Evolutionary conservation across 2,888 invertebrate genomes (phyloP), one percentile per base, ranked within the genome.

Genomic region (Campaea margaritaria): DNA sequence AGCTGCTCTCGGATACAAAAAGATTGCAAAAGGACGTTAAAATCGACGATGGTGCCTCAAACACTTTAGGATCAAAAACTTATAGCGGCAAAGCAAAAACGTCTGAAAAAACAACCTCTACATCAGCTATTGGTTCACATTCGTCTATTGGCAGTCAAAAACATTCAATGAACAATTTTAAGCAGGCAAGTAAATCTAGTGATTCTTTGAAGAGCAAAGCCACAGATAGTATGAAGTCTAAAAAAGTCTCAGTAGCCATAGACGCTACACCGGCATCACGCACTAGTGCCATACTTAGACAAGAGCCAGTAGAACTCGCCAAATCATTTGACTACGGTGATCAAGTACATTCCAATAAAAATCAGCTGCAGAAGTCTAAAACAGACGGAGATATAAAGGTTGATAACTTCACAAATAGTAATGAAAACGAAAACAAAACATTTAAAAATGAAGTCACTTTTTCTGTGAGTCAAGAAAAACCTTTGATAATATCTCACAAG

Each of bases 231-330:
- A 72, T 83, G 8, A 93, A 93, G 62, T 93, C 95, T 0, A 94
- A 93, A 69, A 95, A 96, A 84, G 95, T 96, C 2, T 96, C 96
- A 0, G 95, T 96, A 10, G 96, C 95, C 0, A 93, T 96, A 31
- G 96, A 97, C 80, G 96, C 96, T 0, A 96, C 96, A 0, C 96
- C 96, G 11, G 93, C 95, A 0, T 95, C 95, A 0, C 91, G 96
- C 64, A 95, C 96, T 21, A 93, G 94, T 63, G 96, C 96, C 54
- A 93, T 96, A 34, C 79, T 96, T 50, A 94, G 94, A 70, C 96
- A 96, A 85, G 94, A 96, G 78, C 96, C 96, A 0, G 96, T 96
- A 64, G 96, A 96, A 84, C 80, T 96, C 45, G 93, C 94, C 0
- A 96, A 95, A 84, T 94, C 94, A n/a, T 85, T 94, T 44, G 94